phyloP scores from a whole-genome alignment of 1,140 invertebrate species.

The Bathynomus jamesi region DNA sequence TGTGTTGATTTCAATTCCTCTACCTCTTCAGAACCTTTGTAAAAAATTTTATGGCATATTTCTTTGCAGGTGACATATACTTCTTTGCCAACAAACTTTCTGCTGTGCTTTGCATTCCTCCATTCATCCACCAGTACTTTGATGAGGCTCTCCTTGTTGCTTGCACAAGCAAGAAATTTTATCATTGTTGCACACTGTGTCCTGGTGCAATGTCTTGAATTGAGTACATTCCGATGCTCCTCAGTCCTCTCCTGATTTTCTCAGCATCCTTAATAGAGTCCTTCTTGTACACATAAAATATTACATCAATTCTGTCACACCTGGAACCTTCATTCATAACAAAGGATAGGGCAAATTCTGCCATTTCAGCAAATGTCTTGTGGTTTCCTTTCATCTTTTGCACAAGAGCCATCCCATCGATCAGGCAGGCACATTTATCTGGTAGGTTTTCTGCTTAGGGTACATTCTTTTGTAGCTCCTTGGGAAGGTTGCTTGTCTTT shows the following conservation, averaged over 20 bases:
- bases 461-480: background rate
- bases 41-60: background rate
- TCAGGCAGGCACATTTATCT: background rate
- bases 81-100: too few species aligned
- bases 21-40: background rate
- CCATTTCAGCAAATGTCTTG: background rate
- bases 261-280: background rate
- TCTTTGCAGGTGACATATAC: background rate
- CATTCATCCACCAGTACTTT: background rate
- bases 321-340: background rate
- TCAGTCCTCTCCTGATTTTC: too few species aligned
- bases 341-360: background rate
- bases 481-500: background rate
- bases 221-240: too few species aligned
- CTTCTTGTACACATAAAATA: background rate
- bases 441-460: background rate
- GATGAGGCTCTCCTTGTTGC: background rate
- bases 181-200: too few species aligned
- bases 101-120: background rate
- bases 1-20: background rate
- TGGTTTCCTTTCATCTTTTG: background rate
- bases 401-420: constrained; percentile 4
- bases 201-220: too few species aligned
- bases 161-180: background rate
- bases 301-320: background rate